These are phyloP conservation scores for Pelodytes ibericus DNA, from an alignment of 2,797 vertebrate species.

Conservation along the genomic window DNA sequence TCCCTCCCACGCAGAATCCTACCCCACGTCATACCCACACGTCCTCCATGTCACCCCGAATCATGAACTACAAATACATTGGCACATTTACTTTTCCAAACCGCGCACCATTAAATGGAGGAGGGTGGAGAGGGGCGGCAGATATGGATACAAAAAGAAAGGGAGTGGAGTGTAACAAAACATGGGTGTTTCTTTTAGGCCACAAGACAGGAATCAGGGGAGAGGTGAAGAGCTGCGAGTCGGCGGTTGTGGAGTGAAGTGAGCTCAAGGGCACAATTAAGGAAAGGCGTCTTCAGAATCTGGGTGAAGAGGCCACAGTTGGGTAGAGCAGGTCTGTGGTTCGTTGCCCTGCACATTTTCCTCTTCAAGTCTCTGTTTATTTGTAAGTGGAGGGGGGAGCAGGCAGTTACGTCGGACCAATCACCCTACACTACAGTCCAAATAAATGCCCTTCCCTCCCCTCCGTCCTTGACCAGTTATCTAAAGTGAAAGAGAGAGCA, in stretches of 20 bases:
- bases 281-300: conserved; percentile 27
- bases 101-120: conserved; percentile 9
- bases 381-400: conserved; percentile 14
- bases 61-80: conserved; percentile 47
- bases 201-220: conserved; percentile 41
- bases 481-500: conserved; percentile 16
- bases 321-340: conserved; percentile 28
- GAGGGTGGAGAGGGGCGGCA: conserved; percentile 26
- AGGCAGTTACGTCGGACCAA: neutral
- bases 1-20: conserved; percentile 30
- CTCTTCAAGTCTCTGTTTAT: conserved; percentile 22
- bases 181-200: conserved; percentile 35
- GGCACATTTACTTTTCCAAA: conserved; percentile 44
- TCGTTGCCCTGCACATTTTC: conserved; percentile 21
- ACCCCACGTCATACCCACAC: conserved; percentile 55
- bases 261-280: conserved; percentile 12
- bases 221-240: conserved; percentile 38
- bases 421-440: neutral
- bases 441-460: conserved; percentile 1
- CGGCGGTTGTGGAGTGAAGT: conserved; percentile 33
- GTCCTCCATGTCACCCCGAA: conserved; percentile 24
- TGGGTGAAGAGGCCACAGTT: conserved; percentile 32
- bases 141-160: conserved; percentile 9
- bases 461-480: neutral
- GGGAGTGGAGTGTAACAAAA: conserved; percentile 50